Evolutionary conservation across 2,888 invertebrate genomes (phyloP).

Genomic region (Patella depressa): DNA sequence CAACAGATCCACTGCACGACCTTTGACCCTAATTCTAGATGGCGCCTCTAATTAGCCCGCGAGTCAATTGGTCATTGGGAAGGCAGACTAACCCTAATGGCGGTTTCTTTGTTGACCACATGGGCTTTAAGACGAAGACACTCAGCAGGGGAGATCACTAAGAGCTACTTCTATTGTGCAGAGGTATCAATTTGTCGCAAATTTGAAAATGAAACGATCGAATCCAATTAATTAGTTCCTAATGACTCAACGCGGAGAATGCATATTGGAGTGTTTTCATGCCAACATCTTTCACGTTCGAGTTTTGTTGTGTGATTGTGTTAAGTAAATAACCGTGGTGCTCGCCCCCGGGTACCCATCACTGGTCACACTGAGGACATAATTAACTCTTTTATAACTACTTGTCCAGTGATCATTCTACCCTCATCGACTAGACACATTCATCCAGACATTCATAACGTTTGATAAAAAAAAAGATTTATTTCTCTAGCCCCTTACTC

Average conservation of each 20-base stretch:
- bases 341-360: not conserved
- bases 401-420: too few relatives aligned
- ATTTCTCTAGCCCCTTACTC: too few relatives aligned
- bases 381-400: not conserved
- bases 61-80: constrained; percentile 6
- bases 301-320: not conserved
- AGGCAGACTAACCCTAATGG: not conserved
- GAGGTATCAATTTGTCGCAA: not conserved
- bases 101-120: constrained; percentile 13
- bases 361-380: not conserved
- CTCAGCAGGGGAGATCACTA: not conserved
- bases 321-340: not conserved
- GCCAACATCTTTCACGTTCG: not conserved
- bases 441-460: too few relatives aligned
- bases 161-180: not conserved
- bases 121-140: not conserved
- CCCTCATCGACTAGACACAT: too few relatives aligned
- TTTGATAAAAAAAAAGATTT: too few relatives aligned
- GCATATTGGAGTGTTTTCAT: too few relatives aligned
- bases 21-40: constrained; percentile 8
- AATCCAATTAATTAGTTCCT: constrained; percentile 4
- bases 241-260: too few relatives aligned
- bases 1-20: not conserved
- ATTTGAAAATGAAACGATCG: constrained; percentile 2
- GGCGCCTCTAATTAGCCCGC: constrained; percentile 11